Evolutionary conservation across 2,113 vertebrate species (phyloP).

Genomic region (Macaca nemestrina): DNA sequence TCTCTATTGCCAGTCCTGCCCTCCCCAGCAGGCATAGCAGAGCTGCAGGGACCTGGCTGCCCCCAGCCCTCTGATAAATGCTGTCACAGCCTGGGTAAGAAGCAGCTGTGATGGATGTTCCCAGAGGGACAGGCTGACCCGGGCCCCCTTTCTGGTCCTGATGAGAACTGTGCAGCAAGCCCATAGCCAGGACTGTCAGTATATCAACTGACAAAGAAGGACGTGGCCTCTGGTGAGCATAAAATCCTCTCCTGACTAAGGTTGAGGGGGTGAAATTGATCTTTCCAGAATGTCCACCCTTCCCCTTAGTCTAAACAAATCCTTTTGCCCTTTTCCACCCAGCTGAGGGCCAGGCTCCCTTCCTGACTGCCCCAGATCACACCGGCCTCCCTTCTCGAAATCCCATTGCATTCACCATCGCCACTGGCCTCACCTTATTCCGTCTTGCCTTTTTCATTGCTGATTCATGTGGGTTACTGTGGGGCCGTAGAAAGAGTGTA

Average conservation of each 20-base stretch:
- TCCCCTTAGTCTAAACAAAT: not conserved
- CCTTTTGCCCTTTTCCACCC: not conserved
- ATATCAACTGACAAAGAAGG: not conserved
- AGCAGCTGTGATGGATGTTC: not conserved
- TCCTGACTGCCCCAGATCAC: not conserved
- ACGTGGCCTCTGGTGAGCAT: not conserved
- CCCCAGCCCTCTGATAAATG: not conserved
- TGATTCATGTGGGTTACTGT: not conserved
- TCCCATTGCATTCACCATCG: rapidly evolving
- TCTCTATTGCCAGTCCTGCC: not conserved
- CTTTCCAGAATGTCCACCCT: not conserved
- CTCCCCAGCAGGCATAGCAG: not conserved
- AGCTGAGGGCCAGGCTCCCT: not conserved
- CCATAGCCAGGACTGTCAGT: not conserved
- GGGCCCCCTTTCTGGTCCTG: not conserved
- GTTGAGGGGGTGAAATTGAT: not conserved
- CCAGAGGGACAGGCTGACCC: not conserved
- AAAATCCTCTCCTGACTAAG: not conserved
- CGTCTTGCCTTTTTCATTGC: not conserved
- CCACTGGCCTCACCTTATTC: not conserved
- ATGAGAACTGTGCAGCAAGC: not conserved
- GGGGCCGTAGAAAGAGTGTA: not conserved
- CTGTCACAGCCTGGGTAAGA: not conserved
- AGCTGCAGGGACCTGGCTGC: not conserved
- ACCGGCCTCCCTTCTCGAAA: not conserved